These are phyloP conservation scores for Anagyrus pseudococci DNA, from an alignment of 2,888 invertebrate genomes.

Conservation along the genomic window DNA sequence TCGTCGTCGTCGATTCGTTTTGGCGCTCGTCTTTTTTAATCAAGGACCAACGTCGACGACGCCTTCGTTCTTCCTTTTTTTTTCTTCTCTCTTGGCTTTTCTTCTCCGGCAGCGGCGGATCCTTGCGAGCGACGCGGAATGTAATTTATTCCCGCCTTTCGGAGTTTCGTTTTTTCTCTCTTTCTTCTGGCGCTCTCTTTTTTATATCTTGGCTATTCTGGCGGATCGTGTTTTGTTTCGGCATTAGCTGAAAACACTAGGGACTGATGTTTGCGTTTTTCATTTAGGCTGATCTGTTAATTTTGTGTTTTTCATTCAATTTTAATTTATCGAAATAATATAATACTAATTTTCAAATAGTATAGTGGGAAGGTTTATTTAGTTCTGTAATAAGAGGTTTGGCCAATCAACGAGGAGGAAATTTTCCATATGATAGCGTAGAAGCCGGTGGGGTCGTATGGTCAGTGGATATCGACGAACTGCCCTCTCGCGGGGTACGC, in stretches of 20 bases:
- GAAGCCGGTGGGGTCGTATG: not conserved
- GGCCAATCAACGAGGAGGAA: too few relatives aligned
- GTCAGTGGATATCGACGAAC: slow-evolving; percentile 31
- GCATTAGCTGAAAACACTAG: too few relatives aligned
- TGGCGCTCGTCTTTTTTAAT: slow-evolving; percentile 32
- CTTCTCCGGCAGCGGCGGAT: not conserved
- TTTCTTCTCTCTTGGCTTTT: not conserved
- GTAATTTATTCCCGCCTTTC: not conserved
- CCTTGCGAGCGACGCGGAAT: too few relatives aligned
- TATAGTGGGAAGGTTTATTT: too few relatives aligned
- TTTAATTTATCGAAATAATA: too few relatives aligned
- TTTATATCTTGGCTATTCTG: not conserved
- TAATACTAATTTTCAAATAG: too few relatives aligned
- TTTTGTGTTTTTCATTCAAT: too few relatives aligned
- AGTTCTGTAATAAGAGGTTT: too few relatives aligned
- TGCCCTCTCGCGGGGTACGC: slow-evolving; percentile 25
- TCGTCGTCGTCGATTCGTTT: slow-evolving; percentile 32
- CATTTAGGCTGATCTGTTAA: too few relatives aligned
- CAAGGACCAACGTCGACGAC: slow-evolving; percentile 22
- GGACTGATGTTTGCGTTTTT: too few relatives aligned
- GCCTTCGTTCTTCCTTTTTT: not conserved
- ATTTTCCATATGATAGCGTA: too few relatives aligned
- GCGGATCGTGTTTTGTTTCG: slow-evolving; percentile 25
- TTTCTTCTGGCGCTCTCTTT: not conserved
- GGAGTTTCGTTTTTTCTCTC: not conserved